phyloP scores from a whole-genome alignment of 2,797 vertebrate species.

The Protosalanx chinensis region DNA sequence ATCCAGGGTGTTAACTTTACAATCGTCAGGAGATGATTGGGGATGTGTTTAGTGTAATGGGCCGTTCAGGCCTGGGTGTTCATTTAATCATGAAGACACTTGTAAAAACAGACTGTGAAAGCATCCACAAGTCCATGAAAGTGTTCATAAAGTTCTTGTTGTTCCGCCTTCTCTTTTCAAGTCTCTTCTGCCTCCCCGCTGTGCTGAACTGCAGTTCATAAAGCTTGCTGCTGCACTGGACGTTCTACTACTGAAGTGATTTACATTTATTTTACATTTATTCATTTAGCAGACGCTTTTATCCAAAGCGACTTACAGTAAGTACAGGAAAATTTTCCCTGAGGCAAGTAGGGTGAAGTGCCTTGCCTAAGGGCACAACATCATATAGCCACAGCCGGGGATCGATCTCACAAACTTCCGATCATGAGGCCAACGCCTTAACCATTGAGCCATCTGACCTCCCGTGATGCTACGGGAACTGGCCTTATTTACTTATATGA shows the following conservation, averaged over 20 bases:
- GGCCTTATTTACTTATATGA: too few species aligned
- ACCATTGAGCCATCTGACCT: too few species aligned
- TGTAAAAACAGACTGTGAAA: constrained; percentile 62
- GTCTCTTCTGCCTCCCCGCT: background rate
- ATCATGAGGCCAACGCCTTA: too few species aligned
- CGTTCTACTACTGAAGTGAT: background rate
- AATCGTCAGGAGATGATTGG: constrained; percentile 20
- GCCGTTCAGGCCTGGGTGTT: constrained; percentile 53
- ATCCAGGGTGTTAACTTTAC: constrained; percentile 34
- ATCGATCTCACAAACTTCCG: too few species aligned
- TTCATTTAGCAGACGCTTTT: too few species aligned
- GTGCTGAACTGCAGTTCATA: background rate
- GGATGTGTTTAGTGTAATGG: constrained; percentile 33
- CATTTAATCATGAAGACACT: constrained; percentile 54
- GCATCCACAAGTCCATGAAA: constrained; percentile 67
- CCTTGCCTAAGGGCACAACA: too few species aligned
- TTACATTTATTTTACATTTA: too few species aligned
- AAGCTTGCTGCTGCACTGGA: background rate
- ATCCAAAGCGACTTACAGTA: too few species aligned
- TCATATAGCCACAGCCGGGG: too few species aligned
- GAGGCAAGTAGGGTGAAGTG: too few species aligned
- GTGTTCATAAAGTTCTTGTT: constrained; percentile 59
- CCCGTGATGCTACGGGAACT: too few species aligned
- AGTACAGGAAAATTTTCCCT: too few species aligned
- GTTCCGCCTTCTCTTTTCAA: constrained; percentile 21